Evolutionary conservation across 35 echinoderm and acorn worm genomes (phyloP), one percentile per base, ranked within the genome.

Genomic region (Lytechinus pictus): DNA sequence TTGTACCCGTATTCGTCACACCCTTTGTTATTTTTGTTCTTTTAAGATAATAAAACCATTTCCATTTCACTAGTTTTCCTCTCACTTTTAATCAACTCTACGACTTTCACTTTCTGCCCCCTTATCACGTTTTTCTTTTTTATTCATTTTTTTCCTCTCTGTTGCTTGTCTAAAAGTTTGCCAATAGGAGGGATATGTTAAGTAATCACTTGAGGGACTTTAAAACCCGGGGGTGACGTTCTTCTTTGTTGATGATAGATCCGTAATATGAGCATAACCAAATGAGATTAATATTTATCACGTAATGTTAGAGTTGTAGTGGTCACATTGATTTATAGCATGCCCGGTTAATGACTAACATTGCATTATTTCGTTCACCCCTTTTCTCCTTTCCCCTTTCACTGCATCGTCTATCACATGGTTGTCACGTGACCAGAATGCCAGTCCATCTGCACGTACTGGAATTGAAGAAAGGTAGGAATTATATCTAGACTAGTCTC

Each of bases 381-480:
- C 24, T 93, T 55, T 27, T 93, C 52, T 44, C 52, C 54, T 44
- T 24, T 9, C 92, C 52, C n/a, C 92, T 54, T 57, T 53, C 92
- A 93, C 52, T 93, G 92, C 92, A 93, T 93, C 92, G 54, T 93
- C 55, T 44, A 44, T 44, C 33, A 14, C 66, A 90, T 90, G 88
- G 88, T 90, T 90, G 27, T 90, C 88, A 90, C 88, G 92, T 55
- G 54, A 55, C 12, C 92, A 93, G 92, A 93, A 93, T 93, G 92
- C 92, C 53, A 93, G 92, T 93, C 52, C 53, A 55, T 54, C 92
- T 93, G 92, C 92, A 93, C 92, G 92, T 93, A 55, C 92, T 93
- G 92, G 92, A 93, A 93, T 14, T 93, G 92, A 93, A 33, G 92
- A 57, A 54, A 93, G 92, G 92, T 93, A 93, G 92, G 92, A 93